Evolutionary conservation across 2,113 vertebrate genomes (phyloP), one percentile per base, ranked within the genome.

Genomic region (Ia io): DNA sequence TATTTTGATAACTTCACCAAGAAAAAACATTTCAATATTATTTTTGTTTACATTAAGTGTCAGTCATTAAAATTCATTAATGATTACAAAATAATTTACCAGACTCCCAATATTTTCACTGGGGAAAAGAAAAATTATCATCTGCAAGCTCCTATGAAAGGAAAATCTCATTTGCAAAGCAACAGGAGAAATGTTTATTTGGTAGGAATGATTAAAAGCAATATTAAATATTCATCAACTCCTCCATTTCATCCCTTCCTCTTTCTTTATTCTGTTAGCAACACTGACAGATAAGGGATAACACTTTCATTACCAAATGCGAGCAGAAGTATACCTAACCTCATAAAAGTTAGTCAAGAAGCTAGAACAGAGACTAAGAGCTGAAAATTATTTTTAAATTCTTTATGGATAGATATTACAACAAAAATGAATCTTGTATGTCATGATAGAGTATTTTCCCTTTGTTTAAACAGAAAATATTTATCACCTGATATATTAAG

Each of bases 111-210:
- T 10, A 96, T 91, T 89, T 53, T 89, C 95, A 91, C 1, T 71
- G 44, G 35, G 90, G 71, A 79, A 93, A 70, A 65, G 90, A 91
- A 80, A 65, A 96, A 90, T 83, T 91, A 88, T 59, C 67, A 92
- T 94, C 71, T 97, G 56, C 65, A 95, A 63, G 42, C 23, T 93
- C 88, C 79, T 94, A 28, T 88, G 77, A 80, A 78, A 92, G n/a
- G 23, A 73, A 89, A 94, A 89, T 12, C 94, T 97, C 3, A n/a
- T 92, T 94, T 98, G 86, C 51, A 94, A 94, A 92, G 42, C 3
- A n/a, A 93, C 87, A 95, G 4, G 69, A 95, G 61, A 88, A 67
- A 93, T 37, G 12, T 94, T 97, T 92, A 95, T 90, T 97, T 97
- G 71, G n/a, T 76, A 78, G 32, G 94, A 37, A 9, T 97, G 88